A percentile compares a stretch with the other conserved stretches of the same genome.
phyloP scores from a whole-genome alignment of 2,888 invertebrate genomes.

The Mesorhabditis belari region DNA sequence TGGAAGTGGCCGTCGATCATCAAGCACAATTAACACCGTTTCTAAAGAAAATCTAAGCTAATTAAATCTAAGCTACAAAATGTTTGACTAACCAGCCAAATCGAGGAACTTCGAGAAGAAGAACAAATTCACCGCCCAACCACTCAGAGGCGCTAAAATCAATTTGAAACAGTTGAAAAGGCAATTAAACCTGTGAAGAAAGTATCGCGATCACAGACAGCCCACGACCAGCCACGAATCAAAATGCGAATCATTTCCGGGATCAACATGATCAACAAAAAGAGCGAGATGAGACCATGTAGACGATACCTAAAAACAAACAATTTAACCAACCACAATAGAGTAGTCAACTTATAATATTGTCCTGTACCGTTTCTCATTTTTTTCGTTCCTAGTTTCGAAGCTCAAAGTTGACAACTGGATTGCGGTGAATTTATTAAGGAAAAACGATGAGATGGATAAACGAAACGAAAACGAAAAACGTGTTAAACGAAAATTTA shows the following conservation, averaged over 20 bases:
- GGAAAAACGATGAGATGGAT: too few species aligned
- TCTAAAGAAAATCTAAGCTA: constrained; percentile 6
- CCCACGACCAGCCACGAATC: constrained; percentile 17
- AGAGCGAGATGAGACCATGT: constrained; percentile 15
- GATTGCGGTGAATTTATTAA: too few species aligned
- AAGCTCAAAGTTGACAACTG: too few species aligned
- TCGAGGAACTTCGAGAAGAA: constrained; percentile 18
- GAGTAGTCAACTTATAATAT: too few species aligned
- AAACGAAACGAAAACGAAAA: too few species aligned
- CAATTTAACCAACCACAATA: too few species aligned
- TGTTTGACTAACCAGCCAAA: constrained; percentile 4
- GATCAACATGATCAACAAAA: constrained; percentile 10
- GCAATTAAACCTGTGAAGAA: constrained; percentile 13
- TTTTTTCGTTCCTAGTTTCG: too few species aligned
- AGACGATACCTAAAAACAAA: constrained; percentile 11
- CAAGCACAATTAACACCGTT: constrained; percentile 19
- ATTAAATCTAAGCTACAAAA: background rate
- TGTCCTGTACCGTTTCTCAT: too few species aligned
- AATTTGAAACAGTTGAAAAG: background rate
- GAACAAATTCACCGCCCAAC: constrained; percentile 16
- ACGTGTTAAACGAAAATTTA: too few species aligned
- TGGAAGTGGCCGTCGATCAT: constrained; percentile 16
- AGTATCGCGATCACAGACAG: constrained; percentile 15
- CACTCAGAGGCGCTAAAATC: constrained; percentile 10
- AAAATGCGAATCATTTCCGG: constrained; percentile 15